Conservation (phyloP, 1,140 invertebrate genomes). For the Caenorhabditis latens region DNA sequence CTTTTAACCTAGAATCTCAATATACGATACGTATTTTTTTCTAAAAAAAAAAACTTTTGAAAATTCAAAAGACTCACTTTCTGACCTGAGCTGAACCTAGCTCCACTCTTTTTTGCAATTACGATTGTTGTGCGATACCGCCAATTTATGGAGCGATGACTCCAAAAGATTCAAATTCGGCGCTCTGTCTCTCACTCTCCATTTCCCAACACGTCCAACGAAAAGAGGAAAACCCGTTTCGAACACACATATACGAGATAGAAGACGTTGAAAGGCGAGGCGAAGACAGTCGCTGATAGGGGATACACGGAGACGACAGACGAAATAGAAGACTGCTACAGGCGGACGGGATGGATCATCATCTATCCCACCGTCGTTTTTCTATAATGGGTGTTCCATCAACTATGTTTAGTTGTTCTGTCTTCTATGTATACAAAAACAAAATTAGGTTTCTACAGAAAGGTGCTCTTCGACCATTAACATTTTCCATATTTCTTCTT, state of each 20-base stretch:
- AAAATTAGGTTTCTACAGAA: neutral
- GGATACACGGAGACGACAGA: constrained; percentile 47
- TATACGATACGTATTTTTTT: no score
- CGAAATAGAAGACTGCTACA: constrained; percentile 42
- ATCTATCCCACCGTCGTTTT: constrained; percentile 54
- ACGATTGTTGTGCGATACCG: neutral
- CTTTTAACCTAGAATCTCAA: no score
- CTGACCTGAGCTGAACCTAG: neutral
- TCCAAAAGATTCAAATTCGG: constrained; percentile 39
- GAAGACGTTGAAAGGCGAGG: constrained; percentile 41
- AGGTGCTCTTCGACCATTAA: neutral
- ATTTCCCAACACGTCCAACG: constrained; percentile 2
- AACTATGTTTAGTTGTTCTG: constrained; percentile 3
- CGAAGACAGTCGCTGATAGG: constrained; percentile 3
- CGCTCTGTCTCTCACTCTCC: neutral
- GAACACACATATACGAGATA: constrained; percentile 26
- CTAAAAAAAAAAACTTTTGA: no score
- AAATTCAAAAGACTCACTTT: neutral
- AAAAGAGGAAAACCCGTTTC: constrained; percentile 50
- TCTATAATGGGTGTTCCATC: constrained; percentile 32
- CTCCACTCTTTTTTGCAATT: neutral
- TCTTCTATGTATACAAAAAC: neutral
- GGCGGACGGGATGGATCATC: constrained; percentile 31
- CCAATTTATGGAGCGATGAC: neutral
- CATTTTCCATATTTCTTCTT: neutral